Evolutionary conservation across 2,797 vertebrate genomes (phyloP).

Genomic region (Liparis tanakae): DNA sequence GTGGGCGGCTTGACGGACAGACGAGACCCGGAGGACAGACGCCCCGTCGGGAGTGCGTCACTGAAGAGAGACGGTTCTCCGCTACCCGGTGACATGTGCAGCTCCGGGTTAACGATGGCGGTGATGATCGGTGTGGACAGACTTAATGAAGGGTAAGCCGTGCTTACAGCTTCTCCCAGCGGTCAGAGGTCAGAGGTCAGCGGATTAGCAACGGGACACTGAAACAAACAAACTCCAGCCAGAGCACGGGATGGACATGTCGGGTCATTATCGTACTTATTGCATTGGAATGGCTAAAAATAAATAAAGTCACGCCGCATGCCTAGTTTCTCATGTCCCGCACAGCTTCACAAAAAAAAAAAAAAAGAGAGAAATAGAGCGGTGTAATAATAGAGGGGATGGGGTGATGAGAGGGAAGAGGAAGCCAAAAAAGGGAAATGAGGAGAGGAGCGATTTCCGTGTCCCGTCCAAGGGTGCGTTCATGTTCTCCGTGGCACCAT

Average conservation of each 20-base stretch:
- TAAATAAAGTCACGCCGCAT: not conserved
- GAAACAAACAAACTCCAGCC: constrained; percentile 45
- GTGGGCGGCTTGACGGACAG: constrained; percentile 31
- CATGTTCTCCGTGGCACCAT: constrained; percentile 76
- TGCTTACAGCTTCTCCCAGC: constrained; percentile 42
- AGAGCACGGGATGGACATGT: constrained; percentile 13
- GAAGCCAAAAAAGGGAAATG: constrained; percentile 29
- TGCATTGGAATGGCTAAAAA: not conserved
- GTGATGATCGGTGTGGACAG: constrained; percentile 51
- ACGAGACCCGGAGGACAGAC: constrained; percentile 21
- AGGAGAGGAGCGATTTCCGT: constrained; percentile 47
- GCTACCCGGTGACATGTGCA: constrained; percentile 49
- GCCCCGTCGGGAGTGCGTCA: constrained; percentile 20
- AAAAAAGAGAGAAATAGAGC: not conserved
- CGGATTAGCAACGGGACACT: constrained; percentile 26
- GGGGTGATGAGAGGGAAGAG: constrained; percentile 2
- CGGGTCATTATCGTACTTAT: constrained; percentile 22
- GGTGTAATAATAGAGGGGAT: not conserved
- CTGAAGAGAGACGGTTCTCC: constrained; percentile 9
- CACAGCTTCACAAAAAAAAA: not conserved
- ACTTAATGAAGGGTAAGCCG: constrained; percentile 65
- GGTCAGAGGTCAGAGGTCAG: constrained; percentile 48
- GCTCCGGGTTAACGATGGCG: constrained; percentile 43
- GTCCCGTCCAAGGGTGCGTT: constrained; percentile 71
- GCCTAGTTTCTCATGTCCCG: not conserved